Evolutionary conservation across 2,797 vertebrate species (phyloP), one percentile per base, ranked within the genome.

Genomic region (Sebastes hubbsi): DNA sequence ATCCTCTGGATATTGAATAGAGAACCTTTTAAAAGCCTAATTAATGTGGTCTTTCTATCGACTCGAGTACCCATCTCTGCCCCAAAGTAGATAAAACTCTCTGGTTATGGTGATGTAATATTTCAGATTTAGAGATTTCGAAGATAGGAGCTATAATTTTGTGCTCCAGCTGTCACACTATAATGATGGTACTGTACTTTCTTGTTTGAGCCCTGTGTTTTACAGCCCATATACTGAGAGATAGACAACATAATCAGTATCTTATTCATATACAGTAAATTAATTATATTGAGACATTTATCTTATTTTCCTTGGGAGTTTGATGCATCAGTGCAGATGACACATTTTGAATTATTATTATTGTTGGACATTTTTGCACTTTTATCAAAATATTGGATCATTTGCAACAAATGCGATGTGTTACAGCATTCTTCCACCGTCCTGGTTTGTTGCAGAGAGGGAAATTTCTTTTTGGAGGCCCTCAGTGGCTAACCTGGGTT

Each of bases 401-500:
- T 71, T 63, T 72, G 4, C 22, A 72, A 42, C 67, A 80, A 68
- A 22, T 71, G 25, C 10, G 52, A 5, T 49, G 56, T 67, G 11
- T 76, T 46, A 5, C 16, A 72, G 34, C 62, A 29, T 68, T 72
- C 25, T 72, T 42, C 74, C 38, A 29, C 6, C 0, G 4, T 46
- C 22, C 27, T 34, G 42, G 70, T 72, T 78, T 78, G 60, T 69
- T 67, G 27, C 58, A 82, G 46, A 78, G 27, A 77, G 46, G 79
- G 59, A 59, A 64, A 72, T 78, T 72, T 87, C 29, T 72, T 86
- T 63, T 76, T 49, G 13, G 75, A 84, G 67, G 82, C 75, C 77
- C 66, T 80, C 61, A 27, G 83, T 85, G 88, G 86, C 76, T 87
- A 85, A 82, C 80, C 73, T 75, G 54, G 75, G 71, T 86, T 88